phyloP scores from a whole-genome alignment of 2,888 invertebrate species.

The Cybosia mesomella region DNA sequence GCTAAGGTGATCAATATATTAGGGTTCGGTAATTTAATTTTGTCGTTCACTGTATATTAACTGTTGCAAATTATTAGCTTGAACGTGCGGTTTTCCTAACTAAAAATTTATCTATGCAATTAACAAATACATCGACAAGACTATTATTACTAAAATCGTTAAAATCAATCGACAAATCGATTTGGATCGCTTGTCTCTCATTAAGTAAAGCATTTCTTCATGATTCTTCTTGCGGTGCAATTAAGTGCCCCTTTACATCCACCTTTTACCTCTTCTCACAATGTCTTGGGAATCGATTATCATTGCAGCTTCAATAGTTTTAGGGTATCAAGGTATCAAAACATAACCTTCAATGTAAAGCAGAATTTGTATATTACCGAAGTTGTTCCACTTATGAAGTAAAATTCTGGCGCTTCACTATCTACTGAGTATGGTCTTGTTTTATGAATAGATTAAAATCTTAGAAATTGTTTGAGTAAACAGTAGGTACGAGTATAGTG shows the following conservation, averaged over 20 bases:
- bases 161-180: slow-evolving; percentile 38
- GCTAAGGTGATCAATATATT: background rate
- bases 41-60: background rate
- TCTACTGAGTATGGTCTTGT: slow-evolving; percentile 46
- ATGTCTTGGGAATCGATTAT: slow-evolving; percentile 49
- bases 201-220: slow-evolving; percentile 40
- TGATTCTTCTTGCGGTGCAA: slow-evolving; percentile 52
- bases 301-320: slow-evolving; percentile 62
- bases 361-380: slow-evolving; percentile 48
- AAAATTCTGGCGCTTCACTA: slow-evolving; percentile 50
- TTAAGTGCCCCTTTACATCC: slow-evolving; percentile 49
- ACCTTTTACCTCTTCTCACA: slow-evolving; percentile 65
- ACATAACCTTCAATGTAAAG: slow-evolving; percentile 55
- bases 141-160: slow-evolving; percentile 33
- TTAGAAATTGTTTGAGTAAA: slow-evolving; percentile 32
- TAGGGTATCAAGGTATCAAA: slow-evolving; percentile 69
- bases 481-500: slow-evolving; percentile 10
- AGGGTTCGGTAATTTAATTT: background rate
- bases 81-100: background rate
- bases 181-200: slow-evolving; percentile 32
- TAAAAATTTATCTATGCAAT: slow-evolving; percentile 25
- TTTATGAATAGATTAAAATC: slow-evolving; percentile 46
- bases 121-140: slow-evolving; percentile 36
- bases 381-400: slow-evolving; percentile 43
- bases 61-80: background rate